Evolutionary conservation across 2,888 invertebrate species (phyloP), one percentile per base, ranked within the genome.

Genomic region (Limnephilus lunatus): DNA sequence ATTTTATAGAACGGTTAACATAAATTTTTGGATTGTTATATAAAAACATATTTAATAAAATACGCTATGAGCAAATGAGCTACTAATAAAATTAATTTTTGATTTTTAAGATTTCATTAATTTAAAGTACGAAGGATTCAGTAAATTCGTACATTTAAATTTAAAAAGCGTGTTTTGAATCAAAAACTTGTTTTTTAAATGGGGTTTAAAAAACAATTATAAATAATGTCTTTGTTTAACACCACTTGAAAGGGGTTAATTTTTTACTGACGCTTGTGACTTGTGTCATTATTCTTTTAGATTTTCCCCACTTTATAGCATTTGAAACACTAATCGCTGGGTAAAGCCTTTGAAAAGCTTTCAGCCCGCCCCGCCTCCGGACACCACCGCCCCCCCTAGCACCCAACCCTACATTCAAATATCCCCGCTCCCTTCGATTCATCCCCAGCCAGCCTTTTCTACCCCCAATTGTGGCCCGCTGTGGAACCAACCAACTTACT

Each of bases 321-420:
- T 92, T 92, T 88, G 93, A 92, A 93, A 92, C 91, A 93, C 93
- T 93, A 93, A 93, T 93, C 93, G 92, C 91, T 82, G 89, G 90
- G 48, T 90, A 91, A 93, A 92, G 90, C 92, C 92, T 92, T 92
- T 92, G 93, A 93, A 92, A 93, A 90, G 91, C 93, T 92, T 92
- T 92, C 93, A 92, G 81, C 80, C 81, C 88, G 32, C 9, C 85
- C 85, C 87, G n/a, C 44, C 87, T 90, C 85, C 68, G 25, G 31
- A 81, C 87, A 2, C 19, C 68, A 7, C 68, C 53, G 53, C 30
- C 32, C 39, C 39, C 90, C 68, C 53, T 44, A 30, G 44, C 85
- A 80, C 82, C 87, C 90, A 81, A 14, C 32, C 48, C 68, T 39
- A 81, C 44, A 90, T 82, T 85, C 83, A 80, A 68, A 68, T 83